Evolutionary conservation across 2,888 invertebrate species (phyloP).

Genomic region (Pterostichus madidus): DNA sequence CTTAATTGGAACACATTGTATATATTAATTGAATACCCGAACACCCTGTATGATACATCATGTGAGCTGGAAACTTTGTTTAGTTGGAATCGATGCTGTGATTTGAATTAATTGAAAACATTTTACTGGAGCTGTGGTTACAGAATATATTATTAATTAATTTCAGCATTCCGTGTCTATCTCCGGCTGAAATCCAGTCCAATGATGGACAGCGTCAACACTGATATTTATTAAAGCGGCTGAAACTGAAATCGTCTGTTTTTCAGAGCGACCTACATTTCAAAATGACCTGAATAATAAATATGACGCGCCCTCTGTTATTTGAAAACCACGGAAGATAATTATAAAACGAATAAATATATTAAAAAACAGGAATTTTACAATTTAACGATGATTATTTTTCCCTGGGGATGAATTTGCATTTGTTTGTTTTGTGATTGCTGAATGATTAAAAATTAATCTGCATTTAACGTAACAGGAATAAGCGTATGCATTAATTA

Average conservation of each 20-base stretch:
- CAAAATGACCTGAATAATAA: not conserved
- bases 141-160: no score
- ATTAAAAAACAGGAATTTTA: not conserved
- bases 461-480: not conserved
- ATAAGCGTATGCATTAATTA: not conserved
- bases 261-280: not conserved
- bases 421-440: not conserved
- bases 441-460: not conserved
- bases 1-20: no score
- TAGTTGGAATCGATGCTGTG: no score
- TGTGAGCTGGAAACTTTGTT: no score
- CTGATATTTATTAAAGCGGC: not conserved
- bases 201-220: no score
- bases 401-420: not conserved
- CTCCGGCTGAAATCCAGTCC: no score
- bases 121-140: no score
- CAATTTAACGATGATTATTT: not conserved
- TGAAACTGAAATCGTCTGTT: not conserved
- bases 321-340: not conserved
- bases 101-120: no score
- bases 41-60: no score
- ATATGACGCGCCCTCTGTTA: not conserved
- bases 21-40: no score
- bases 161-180: no score
- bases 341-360: not conserved